Percentiles rank a stretch among this genome's conserved stretches.
These are phyloP conservation scores for Chiroxiphia lanceolata DNA, from an alignment of 2,797 vertebrate genomes.

Conservation along the genomic window DNA sequence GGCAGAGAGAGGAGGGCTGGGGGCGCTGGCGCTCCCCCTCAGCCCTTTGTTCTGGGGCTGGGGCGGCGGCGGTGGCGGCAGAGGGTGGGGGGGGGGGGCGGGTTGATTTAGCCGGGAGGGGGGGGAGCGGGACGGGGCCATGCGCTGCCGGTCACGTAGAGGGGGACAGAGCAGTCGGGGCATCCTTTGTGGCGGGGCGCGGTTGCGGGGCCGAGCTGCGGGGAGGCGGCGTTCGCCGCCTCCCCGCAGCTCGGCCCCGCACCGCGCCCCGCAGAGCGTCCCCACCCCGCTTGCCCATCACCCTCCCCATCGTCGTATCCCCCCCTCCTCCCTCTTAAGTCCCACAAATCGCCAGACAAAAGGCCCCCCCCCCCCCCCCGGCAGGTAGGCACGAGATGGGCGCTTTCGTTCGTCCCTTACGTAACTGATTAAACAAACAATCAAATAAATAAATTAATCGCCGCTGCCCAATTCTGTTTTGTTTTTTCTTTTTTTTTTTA, in stretches of 20 bases:
- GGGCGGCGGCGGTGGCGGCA: background rate
- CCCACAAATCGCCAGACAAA: background rate
- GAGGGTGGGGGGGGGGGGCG: too few species aligned
- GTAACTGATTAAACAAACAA: background rate
- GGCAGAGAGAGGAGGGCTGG: background rate
- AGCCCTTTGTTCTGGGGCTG: slow-evolving; percentile 38
- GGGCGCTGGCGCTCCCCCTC: slow-evolving; percentile 30
- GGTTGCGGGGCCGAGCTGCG: background rate
- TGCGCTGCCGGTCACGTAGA: background rate
- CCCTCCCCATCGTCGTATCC: background rate
- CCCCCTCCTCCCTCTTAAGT: too few species aligned
- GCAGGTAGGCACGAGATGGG: background rate
- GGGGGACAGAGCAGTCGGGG: background rate
- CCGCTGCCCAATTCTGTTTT: background rate
- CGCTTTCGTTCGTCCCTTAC: background rate
- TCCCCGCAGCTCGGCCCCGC: background rate
- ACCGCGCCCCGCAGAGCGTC: background rate
- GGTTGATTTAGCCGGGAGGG: background rate
- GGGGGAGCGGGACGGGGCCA: background rate
- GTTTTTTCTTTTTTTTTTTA: too few species aligned
- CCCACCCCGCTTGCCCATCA: background rate
- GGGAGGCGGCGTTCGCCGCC: background rate
- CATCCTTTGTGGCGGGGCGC: background rate
- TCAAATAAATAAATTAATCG: too few species aligned
- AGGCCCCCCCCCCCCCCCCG: background rate